A percentile compares a stretch with the other conserved stretches of the same genome.
phyloP scores from a whole-genome alignment of 2,888 invertebrate genomes.

The Caenorhabditis drosophilae region DNA sequence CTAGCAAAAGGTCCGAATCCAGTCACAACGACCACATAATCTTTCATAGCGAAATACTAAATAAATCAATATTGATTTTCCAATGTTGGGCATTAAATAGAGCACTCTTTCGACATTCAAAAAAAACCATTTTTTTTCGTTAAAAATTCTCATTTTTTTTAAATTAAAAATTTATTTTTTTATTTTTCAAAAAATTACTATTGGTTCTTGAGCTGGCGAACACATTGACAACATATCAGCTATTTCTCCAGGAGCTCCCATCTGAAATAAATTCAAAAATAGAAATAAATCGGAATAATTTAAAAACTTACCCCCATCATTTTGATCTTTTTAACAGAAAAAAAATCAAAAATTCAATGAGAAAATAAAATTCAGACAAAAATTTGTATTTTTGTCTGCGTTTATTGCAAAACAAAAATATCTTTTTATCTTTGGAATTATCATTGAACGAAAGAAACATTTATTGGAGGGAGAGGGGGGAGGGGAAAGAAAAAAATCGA shows the following conservation, averaged over 20 bases:
- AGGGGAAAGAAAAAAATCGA: not conserved
- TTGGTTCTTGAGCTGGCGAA: not conserved
- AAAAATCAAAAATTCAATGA: too few relatives aligned
- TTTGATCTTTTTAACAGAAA: not conserved
- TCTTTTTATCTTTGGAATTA: too few relatives aligned
- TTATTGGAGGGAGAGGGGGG: too few relatives aligned
- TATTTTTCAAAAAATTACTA: not conserved
- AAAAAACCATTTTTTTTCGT: not conserved
- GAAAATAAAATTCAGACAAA: too few relatives aligned
- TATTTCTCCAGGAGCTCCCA: constrained; percentile 16
- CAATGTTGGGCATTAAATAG: too few relatives aligned
- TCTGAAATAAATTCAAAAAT: constrained; percentile 5
- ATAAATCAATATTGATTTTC: not conserved
- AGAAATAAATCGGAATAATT: not conserved
- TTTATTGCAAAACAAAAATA: too few relatives aligned
- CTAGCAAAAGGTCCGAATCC: constrained; percentile 52
- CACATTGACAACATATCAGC: constrained; percentile 22
- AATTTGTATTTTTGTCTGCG: too few relatives aligned
- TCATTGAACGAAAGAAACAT: too few relatives aligned
- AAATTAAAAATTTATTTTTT: not conserved
- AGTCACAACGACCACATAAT: constrained; percentile 18
- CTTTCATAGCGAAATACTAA: constrained; percentile 10
- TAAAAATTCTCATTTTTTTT: constrained; percentile 5
- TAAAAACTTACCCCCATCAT: constrained; percentile 13
- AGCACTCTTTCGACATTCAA: too few relatives aligned